Base-by-base conservation (phyloP, 1,140 invertebrate genomes). In the Spodoptera litura region DNA sequence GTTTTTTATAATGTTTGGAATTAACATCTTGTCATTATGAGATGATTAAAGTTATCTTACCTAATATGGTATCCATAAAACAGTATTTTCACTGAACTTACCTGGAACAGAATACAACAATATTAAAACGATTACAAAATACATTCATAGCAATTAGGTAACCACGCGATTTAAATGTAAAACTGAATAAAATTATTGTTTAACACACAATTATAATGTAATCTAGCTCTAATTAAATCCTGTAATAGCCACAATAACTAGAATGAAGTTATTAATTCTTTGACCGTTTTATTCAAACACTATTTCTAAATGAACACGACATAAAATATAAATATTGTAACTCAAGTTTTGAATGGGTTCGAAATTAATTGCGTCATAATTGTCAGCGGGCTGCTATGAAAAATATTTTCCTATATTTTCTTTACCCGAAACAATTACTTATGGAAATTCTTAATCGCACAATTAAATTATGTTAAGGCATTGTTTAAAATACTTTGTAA, bases 401-500 rank as follows among this genome's bases (percentile, higher is more conserved):
- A 44, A 66, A 49, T 49, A 49, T 66, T 12, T 38, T 10, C 12
- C 0, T 20, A 44, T 49, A 38, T 66, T 66, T 66, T 49, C 62
- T 66, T 66, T 49, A 31, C 38, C 25, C 38, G 10, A 49, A 66
- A 66, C 38, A 49, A 66, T 66, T 66, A 49, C 38, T 66, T 66
- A 66, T 66, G 38, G 44, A 49, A 49, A 49, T 66, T 66, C 62
- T 12, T 25, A 49, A 49, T 64, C 44, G 20, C 38, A 49, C 35
- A 49, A 64, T 64, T 64, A 64, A 64, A 64, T 64, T 64, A 64
- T 64, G 61, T 64, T 64, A 12, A 49, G 49, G 20, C 61, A 44
- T 31, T 44, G 62, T 49, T 64, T 10, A 25, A 64, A 66, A 66
- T 66, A 66, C 62, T 66, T 51, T 66, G n/a, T 49, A 49, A 15